phyloP scores from a whole-genome alignment of 2,797 vertebrate genomes.

The Esox lucius region DNA sequence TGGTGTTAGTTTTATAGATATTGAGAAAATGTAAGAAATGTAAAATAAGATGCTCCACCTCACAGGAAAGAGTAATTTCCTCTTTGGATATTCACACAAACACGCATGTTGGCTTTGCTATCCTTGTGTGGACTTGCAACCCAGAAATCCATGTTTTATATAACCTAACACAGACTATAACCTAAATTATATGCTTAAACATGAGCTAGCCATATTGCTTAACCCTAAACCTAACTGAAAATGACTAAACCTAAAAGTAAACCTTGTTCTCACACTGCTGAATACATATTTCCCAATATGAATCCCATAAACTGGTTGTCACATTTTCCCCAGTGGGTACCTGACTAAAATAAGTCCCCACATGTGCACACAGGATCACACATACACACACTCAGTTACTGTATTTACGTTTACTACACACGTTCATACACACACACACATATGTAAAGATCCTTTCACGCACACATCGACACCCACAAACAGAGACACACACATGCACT shows the following conservation, averaged over 20 bases:
- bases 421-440: neutral
- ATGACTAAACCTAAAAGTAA: too few relatives aligned
- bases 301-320: too few relatives aligned
- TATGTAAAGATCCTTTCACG: neutral
- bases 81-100: constrained; percentile 2
- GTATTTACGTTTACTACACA: neutral
- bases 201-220: too few relatives aligned
- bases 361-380: neutral
- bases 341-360: too few relatives aligned
- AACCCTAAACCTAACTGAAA: too few relatives aligned
- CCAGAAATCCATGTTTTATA: too few relatives aligned
- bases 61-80: neutral
- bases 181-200: too few relatives aligned
- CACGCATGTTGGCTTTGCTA: neutral
- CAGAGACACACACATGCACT: constrained; percentile 6
- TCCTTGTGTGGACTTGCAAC: too few relatives aligned
- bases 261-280: too few relatives aligned
- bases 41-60: constrained; percentile 21
- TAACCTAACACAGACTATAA: too few relatives aligned
- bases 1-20: constrained; percentile 6
- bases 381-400: neutral
- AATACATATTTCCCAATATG: too few relatives aligned
- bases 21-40: neutral
- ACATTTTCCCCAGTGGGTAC: too few relatives aligned
- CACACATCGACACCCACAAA: neutral